Conservation (phyloP, 2,113 vertebrate species). For the Sylvietta virens region DNA sequence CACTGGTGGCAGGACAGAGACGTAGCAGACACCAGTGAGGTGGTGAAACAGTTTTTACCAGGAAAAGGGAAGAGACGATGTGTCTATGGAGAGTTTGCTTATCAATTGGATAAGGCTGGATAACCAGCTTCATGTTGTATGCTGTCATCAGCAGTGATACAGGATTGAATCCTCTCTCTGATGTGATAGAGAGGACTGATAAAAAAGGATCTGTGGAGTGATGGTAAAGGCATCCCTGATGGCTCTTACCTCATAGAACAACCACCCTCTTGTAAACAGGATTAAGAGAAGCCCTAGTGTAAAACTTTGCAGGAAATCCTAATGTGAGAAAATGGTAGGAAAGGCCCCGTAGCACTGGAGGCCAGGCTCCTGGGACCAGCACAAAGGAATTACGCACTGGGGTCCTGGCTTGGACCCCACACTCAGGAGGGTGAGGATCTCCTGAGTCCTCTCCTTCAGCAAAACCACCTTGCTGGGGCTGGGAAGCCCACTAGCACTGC, state of each 20-base stretch:
- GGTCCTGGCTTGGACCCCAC: background rate
- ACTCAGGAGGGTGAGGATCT: background rate
- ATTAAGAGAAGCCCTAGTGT: background rate
- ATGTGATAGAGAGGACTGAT: background rate
- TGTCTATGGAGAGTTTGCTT: background rate
- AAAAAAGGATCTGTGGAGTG: background rate
- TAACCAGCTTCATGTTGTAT: background rate
- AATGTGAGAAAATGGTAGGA: background rate
- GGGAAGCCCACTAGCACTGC: background rate
- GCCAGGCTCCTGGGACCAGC: background rate
- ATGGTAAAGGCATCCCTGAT: background rate
- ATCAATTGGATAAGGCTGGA: background rate
- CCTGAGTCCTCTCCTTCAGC: background rate
- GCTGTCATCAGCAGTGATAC: background rate
- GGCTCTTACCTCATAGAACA: background rate
- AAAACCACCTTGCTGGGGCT: background rate
- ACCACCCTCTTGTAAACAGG: background rate
- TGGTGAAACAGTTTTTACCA: background rate
- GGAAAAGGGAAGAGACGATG: background rate
- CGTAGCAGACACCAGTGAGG: background rate
- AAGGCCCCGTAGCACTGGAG: background rate
- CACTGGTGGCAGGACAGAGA: background rate
- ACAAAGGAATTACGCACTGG: background rate
- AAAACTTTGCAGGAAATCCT: background rate
- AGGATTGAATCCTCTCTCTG: background rate